Base-by-base conservation (phyloP, 1,140 invertebrate genomes). In the Odontomachus brunneus region DNA sequence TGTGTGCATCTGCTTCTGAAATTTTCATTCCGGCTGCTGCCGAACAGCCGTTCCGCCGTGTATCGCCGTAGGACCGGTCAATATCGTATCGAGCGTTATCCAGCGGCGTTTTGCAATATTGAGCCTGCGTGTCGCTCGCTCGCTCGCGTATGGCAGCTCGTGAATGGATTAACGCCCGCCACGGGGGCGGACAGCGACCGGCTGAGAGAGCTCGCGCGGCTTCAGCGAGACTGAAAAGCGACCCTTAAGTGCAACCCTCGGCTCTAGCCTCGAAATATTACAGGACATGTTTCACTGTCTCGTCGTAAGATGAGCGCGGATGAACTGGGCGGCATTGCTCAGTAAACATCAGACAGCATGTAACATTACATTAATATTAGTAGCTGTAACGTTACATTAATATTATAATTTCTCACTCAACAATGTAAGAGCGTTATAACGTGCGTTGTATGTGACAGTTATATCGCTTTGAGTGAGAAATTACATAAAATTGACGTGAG, bases 1-100 rank as follows among this genome's bases (percentile, higher is more conserved):
- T 7, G 29, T 80, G 76, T 55, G 78, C 75, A 71, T 82, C 69
- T 59, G 78, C 78, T 82, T 74, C 78, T 82, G 26, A 82, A 82
- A 82, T 82, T 82, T 82, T 82, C 57, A 82, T 82, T 44, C 69
- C 14, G 26, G 15, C 55, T 49, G 44, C 29, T 62, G 22, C 67
- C 44, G 69, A 74, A 74, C 57, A 62, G 63, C 44, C 78, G 69
- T 74, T 63, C 60, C 78, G 55, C 69, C 38, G 15, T 71, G 75
- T 59, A 59, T 14, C 29, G 22, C 15, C 72, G 63, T n/a, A 66
- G 51, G 12, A 80, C 49, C 55, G 78, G 78, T 74, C 78, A 74
- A 82, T 82, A 82, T 62, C 69, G 55, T 26, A 49, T 51, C 78
- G 57, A 63, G 55, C 57, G 38, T 82, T 73, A 60, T 73, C 67